Evolutionary conservation across 2,113 vertebrate genomes (phyloP).

Genomic region (Zapornia atra): DNA sequence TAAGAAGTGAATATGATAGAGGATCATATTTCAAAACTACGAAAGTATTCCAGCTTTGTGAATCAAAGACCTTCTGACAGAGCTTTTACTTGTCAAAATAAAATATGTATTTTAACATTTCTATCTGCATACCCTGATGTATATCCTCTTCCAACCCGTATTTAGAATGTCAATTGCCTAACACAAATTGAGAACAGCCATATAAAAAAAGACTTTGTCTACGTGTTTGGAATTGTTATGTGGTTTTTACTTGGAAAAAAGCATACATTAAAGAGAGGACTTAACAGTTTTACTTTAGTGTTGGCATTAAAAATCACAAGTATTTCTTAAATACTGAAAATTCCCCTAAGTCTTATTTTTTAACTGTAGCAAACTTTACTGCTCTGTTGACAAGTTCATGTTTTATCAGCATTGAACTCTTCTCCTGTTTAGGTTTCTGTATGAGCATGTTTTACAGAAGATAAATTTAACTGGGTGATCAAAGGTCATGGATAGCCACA

Average conservation of each 20-base stretch:
- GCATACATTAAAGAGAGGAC: neutral
- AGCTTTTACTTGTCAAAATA: conserved; percentile 60
- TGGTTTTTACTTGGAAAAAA: neutral
- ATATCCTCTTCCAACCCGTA: conserved; percentile 43
- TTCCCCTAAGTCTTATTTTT: neutral
- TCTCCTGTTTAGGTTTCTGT: neutral
- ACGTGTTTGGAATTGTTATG: neutral
- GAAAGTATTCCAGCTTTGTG: conserved; percentile 54
- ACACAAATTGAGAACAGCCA: conserved; percentile 35
- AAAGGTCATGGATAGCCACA: neutral
- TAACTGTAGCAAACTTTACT: neutral
- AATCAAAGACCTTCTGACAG: conserved; percentile 48
- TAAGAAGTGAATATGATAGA: conserved; percentile 2
- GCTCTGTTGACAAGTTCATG: neutral
- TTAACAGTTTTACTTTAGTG: neutral
- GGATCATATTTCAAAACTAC: conserved; percentile 49
- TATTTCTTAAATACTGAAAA: neutral
- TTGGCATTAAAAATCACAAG: neutral
- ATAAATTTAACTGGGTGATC: neutral
- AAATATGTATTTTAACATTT: conserved; percentile 59
- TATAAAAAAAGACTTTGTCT: neutral
- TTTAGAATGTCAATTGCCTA: conserved; percentile 57
- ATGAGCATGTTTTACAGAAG: neutral
- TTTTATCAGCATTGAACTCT: neutral
- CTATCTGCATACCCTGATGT: conserved; percentile 26